Base-by-base conservation (phyloP, 2,888 invertebrate genomes). In the Trachelus tabidus region DNA sequence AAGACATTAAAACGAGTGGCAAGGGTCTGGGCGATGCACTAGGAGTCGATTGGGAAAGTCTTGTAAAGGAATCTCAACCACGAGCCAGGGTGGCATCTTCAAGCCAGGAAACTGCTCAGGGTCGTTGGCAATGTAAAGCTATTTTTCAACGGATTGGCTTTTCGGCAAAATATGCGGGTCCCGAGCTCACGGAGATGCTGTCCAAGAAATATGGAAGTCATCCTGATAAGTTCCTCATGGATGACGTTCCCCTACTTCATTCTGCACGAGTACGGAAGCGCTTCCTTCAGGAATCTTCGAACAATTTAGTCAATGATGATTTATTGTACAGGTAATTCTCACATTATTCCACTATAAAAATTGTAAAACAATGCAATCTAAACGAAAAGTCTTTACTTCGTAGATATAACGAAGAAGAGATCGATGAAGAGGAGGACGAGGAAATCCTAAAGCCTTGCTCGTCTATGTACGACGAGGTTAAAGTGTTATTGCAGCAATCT, bases 21-120 rank as follows among this genome's bases (percentile, higher is more conserved):
- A 94, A 93, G 91, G 95, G 96, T 68, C 94, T 98, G 81, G 97
- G 97, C 9, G 98, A 98, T 92, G 97, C 97, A n/a, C 92, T 98
- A 37, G 98, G 98, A n/a, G 98, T 98, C 1, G 98, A 98, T 92
- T 98, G 98, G 98, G 96, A 97, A 15, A 97, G 97, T 89, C 93
- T 98, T 73, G 96, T 97, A 0, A 96, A 96, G 3, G 97, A 97
- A 91, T 96, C 96, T 9, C 93, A 94, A 68, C 93, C 93, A 1
- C 92, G 93, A 71, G 85, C 89, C 73, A 76, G 81, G 2, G 71
- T 79, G 0, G 83, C 89, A 68, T 86, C 87, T 34, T 87, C 89
- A 35, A 88, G 87, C 80, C 91, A 93, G 86, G 89, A 93, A 84
- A 94, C 94, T 9, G 95, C 96, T 1, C 94, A 97, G 81, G 94